Base-by-base conservation (phyloP, 1,140 invertebrate species). In the Drosophila kikkawai region DNA sequence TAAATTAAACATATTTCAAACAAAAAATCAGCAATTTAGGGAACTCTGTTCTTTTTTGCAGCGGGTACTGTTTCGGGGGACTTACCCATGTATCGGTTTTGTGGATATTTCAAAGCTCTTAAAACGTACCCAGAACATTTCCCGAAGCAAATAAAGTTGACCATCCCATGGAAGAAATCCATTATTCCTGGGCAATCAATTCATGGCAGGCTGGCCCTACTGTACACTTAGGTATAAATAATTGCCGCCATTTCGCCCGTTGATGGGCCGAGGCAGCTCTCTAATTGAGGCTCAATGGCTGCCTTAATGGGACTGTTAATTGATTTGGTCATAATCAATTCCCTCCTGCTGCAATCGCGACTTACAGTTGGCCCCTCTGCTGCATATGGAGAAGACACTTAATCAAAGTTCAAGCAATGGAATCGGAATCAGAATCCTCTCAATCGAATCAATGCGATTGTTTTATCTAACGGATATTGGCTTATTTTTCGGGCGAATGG, bases 361-460 rank as follows among this genome's bases (percentile, higher is more conserved):
- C 29, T n/a, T 61, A 22, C 36, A 26, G 32, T 19, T 45, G 19
- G 11, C 19, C 44, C 17, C 42, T 4, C 4, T 22, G 13, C n/a
- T n/a, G 47, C 47, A 39, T 29, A 8, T 4, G 3, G 45, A 63
- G 34, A 29, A 60, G 32, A 11, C 57, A 50, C 66, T 51, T 68
- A 74, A 73, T 74, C 70, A 74, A 50, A 51, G 67, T 36, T 39
- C 36, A 29, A 37, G 32, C 63, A 17, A 61, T 41, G 36, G 45
- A 63, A 63, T 42, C 22, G 55, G 7, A 57, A 42, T 57, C 34
- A 50, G 61, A 64, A 64, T 64, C 41, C 64, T 47, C 41, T 61
- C 64, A 61, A 47, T 45, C 56, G 42, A 67, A 63, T 42, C 44
- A 73, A 74, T 74, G 70, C 45, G 55, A 73, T 74, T 74, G 70